A percentile compares a stretch with the other conserved stretches of the same genome.
phyloP scores from a whole-genome alignment of 1,140 invertebrate genomes.

The Cataglyphis hispanica region DNA sequence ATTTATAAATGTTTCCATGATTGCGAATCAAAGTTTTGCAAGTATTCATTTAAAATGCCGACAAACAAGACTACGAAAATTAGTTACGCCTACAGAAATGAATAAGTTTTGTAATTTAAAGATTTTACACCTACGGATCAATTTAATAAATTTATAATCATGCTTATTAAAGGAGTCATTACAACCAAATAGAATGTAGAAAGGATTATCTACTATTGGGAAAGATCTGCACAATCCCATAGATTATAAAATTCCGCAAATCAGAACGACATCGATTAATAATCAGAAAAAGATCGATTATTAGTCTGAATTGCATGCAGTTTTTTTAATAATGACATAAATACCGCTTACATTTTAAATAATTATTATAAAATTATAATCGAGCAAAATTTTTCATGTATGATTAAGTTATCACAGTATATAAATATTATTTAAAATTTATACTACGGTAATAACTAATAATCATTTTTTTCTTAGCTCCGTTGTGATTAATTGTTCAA shows the following conservation, averaged over 20 bases:
- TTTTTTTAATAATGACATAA: too few species aligned
- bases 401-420: conserved; percentile 1
- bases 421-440: not conserved
- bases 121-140: not conserved
- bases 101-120: conserved; percentile 44
- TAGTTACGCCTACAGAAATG: conserved; percentile 21
- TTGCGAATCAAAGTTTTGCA: not conserved
- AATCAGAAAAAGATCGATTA: conserved; percentile 8
- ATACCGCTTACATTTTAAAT: too few species aligned
- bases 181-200: conserved; percentile 3
- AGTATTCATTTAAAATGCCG: not conserved
- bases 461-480: too few species aligned
- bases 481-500: too few species aligned
- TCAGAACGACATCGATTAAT: conserved; percentile 15
- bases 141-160: conserved; percentile 26
- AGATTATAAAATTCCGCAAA: conserved; percentile 7
- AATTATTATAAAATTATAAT: not conserved
- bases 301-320: conserved; percentile 6
- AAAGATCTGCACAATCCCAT: not conserved
- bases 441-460: not conserved
- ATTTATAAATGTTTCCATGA: not conserved
- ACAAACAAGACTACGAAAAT: not conserved
- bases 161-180: conserved; percentile 16
- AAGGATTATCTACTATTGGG: too few species aligned
- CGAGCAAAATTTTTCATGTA: conserved; percentile 2